Evolutionary conservation across 2,888 invertebrate species (phyloP).

Genomic region (Boloria selene): DNA sequence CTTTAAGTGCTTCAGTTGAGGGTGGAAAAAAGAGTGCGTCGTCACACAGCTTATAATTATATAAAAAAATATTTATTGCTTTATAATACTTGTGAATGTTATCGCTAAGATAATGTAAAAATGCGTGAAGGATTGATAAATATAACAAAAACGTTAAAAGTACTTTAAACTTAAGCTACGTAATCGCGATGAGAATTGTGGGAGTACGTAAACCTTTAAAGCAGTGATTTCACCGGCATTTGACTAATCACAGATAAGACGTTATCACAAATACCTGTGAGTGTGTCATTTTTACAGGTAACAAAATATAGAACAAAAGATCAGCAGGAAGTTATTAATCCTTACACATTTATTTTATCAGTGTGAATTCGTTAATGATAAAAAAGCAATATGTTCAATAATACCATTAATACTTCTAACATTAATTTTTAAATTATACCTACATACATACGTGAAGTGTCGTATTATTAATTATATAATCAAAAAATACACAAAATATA

Average conservation of each 20-base stretch:
- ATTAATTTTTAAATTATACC: too few relatives aligned
- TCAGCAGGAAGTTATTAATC: neutral
- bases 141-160: neutral
- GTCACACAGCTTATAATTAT: neutral
- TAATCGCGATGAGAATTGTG: conserved; percentile 29
- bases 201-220: conserved; percentile 38
- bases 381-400: too few relatives aligned
- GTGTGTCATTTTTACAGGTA: conserved; percentile 59
- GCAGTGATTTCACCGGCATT: conserved; percentile 62
- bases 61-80: too few relatives aligned
- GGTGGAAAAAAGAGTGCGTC: conserved; percentile 19
- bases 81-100: too few relatives aligned
- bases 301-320: conserved; percentile 38
- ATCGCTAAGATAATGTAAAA: too few relatives aligned
- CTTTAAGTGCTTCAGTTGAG: conserved; percentile 25
- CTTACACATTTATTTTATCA: neutral
- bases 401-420: too few relatives aligned
- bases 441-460: too few relatives aligned
- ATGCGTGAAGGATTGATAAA: too few relatives aligned
- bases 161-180: neutral
- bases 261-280: conserved; percentile 53
- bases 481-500: too few relatives aligned
- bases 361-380: too few relatives aligned
- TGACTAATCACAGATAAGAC: conserved; percentile 60
- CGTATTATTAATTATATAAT: too few relatives aligned